Percentiles rank a stretch among this genome's conserved stretches.
Conservation (phyloP, 2,888 invertebrate species). For the Acheta domesticus region DNA sequence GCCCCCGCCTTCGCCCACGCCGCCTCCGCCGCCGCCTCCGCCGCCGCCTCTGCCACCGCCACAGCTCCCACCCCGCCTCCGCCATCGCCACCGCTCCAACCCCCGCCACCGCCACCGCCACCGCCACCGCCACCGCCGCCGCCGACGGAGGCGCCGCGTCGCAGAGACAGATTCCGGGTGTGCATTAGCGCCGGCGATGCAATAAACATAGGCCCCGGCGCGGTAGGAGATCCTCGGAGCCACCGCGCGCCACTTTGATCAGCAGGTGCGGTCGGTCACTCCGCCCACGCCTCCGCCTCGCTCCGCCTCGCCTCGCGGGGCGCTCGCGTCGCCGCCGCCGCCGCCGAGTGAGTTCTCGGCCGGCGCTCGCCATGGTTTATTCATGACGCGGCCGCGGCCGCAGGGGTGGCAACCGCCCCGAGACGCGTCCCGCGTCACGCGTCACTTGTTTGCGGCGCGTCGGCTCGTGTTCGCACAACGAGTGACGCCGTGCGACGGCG, state of each 20-base stretch:
- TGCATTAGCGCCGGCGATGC: not conserved
- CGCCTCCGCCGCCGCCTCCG: too few relatives aligned
- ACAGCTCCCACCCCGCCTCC: too few relatives aligned
- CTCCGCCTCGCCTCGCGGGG: not conserved
- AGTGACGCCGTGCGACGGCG: too few relatives aligned
- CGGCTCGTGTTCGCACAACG: not conserved
- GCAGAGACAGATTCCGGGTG: not conserved
- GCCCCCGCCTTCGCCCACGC: accelerated
- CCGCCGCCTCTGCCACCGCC: too few relatives aligned
- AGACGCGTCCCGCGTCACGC: not conserved
- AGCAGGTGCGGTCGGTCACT: not conserved
- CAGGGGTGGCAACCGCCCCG: not conserved
- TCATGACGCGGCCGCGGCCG: not conserved
- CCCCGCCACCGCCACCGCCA: too few relatives aligned
- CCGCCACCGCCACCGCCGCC: too few relatives aligned
- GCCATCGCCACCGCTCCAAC: too few relatives aligned
- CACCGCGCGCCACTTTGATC: not conserved
- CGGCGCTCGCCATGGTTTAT: not conserved
- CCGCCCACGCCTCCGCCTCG: not conserved
- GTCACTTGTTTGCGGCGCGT: not conserved
- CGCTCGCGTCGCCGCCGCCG: not conserved
- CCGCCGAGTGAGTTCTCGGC: not conserved
- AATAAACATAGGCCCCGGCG: not conserved
- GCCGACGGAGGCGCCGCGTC: not conserved
- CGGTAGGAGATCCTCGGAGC: not conserved